A percentile compares a stretch with the other conserved stretches of the same genome.
Conservation (phyloP, 2,888 invertebrate species). For the Corythucha ciliata region DNA sequence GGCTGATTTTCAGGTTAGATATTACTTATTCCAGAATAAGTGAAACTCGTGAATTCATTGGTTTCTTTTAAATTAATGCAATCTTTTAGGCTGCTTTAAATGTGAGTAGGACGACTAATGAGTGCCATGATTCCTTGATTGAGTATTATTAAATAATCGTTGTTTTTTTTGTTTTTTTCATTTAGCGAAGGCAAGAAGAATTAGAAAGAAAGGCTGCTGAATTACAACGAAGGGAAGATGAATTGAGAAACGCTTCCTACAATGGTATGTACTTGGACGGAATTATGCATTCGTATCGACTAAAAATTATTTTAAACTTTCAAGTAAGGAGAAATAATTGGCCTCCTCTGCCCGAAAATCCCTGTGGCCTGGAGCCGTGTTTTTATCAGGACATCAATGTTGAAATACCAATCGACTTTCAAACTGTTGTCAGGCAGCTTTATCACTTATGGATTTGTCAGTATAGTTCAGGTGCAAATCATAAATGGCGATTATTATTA, state of each 20-base stretch:
- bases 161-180: slow-evolving; percentile 30
- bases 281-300: neutral
- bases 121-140: neutral
- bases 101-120: slow-evolving; percentile 23
- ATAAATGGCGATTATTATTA: neutral
- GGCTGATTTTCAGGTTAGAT: slow-evolving; percentile 60
- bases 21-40: neutral
- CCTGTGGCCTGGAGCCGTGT: slow-evolving; percentile 91
- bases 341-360: slow-evolving; percentile 91
- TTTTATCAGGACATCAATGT: slow-evolving; percentile 99
- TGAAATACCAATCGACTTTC: slow-evolving; percentile 96
- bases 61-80: slow-evolving; percentile 11
- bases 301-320: slow-evolving; percentile 4
- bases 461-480: slow-evolving; percentile 42
- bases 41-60: slow-evolving; percentile 1
- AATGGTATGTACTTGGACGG: slow-evolving; percentile 42
- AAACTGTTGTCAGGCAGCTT: slow-evolving; percentile 85
- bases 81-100: slow-evolving; percentile 27
- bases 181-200: slow-evolving; percentile 75
- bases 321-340: slow-evolving; percentile 81
- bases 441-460: slow-evolving; percentile 97
- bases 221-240: slow-evolving; percentile 77
- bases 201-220: slow-evolving; percentile 86
- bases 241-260: slow-evolving; percentile 53
- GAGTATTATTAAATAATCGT: slow-evolving; percentile 11